Base-by-base conservation (phyloP, 1,140 invertebrate genomes). In the Oryzaephilus surinamensis region DNA sequence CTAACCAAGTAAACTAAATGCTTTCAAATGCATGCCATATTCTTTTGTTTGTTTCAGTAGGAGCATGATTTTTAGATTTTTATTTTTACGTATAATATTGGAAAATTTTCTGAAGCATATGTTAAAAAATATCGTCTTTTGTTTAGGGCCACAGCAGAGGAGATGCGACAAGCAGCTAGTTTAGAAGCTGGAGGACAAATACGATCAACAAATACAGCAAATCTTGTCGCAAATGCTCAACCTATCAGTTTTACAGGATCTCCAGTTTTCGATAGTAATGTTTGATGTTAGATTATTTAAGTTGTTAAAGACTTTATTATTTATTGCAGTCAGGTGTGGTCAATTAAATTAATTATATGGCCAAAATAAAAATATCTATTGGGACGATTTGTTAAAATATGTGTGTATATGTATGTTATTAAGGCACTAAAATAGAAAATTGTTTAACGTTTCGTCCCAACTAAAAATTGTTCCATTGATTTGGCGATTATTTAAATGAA, bases 81-180 rank as follows among this genome's bases (percentile, higher is more conserved):
- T 31, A 4, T 4, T 4, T 4, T 18, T 4, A 11, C n/a, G n/a
- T 21, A 20, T n/a, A 3, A 19, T 16, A 24, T 28, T 6, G 0
- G 27, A 8, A 4, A 33, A 18, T 20, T 33, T n/a, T n/a, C n/a
- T n/a, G n/a, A n/a, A n/a, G n/a, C n/a, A 18, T 7, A 33, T 32
- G 16, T 33, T 16, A 18, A 30, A 12, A 8, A 16, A 6, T 30
- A 1, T 30, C 8, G 4, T 42, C 32, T 36, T 37, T 51, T 55
- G 60, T 62, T 24, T 58, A 86, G 81, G 69, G 83, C 79, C 48
- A 71, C 81, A 46, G 65, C 71, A 50, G 77, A 79, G 34, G 79
- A 83, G 51, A 86, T 85, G 81, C 71, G 78, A 57, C 72, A 71
- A 58, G 69, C 77, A 53, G 80, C 79, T 45, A n/a, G n/a, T n/a